Conservation (phyloP, 2,797 vertebrate species). For the Spatula versicolor region DNA sequence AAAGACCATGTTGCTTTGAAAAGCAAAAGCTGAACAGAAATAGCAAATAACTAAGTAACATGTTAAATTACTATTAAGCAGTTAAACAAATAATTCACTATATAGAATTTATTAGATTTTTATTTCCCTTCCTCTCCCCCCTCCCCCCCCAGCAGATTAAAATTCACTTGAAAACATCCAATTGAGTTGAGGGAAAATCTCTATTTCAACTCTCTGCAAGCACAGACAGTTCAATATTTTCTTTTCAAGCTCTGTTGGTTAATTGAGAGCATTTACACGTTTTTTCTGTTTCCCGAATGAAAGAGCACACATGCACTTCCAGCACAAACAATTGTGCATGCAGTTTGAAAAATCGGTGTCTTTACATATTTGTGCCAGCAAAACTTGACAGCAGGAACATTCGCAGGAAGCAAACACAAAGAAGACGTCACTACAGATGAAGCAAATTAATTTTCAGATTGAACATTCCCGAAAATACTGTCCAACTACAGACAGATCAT, state of each 20-base stretch:
- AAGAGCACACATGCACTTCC: background rate
- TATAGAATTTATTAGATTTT: conserved; percentile 5
- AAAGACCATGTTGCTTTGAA: background rate
- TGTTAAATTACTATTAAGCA: background rate
- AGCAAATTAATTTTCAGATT: conserved; percentile 53
- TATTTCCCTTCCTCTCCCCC: background rate
- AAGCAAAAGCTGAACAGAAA: background rate
- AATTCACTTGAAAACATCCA: conserved; percentile 19
- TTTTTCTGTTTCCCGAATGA: background rate
- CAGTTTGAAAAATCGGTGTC: background rate
- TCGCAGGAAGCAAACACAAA: conserved; percentile 54
- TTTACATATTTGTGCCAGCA: conserved; percentile 6
- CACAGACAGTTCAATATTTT: conserved; percentile 37
- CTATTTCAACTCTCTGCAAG: background rate
- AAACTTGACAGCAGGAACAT: conserved; percentile 30
- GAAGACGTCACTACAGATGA: conserved; percentile 14
- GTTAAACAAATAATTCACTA: background rate
- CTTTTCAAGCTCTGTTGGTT: background rate
- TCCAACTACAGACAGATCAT: conserved; percentile 5
- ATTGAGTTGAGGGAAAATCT: background rate
- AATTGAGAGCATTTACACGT: conserved; percentile 7
- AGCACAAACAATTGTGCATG: background rate
- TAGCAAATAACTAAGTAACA: background rate
- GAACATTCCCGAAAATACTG: conserved; percentile 23
- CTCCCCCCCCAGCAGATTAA: background rate